These are phyloP conservation scores for Galago senegalensis DNA, from an alignment of 2,797 vertebrate species.

Conservation along the genomic window DNA sequence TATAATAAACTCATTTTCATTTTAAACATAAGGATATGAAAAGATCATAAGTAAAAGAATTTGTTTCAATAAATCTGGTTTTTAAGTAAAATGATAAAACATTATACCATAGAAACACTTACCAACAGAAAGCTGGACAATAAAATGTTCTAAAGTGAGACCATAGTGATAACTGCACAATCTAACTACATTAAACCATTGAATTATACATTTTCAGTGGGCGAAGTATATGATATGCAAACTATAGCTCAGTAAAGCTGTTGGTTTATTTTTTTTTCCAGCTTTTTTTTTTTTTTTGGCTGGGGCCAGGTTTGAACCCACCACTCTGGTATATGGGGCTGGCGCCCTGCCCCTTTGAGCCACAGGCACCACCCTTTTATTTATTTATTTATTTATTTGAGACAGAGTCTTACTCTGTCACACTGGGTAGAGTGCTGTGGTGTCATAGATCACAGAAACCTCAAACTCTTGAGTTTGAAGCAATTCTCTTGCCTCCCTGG, in stretches of 20 bases:
- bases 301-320: too few species aligned
- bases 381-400: too few species aligned
- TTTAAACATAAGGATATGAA: not conserved
- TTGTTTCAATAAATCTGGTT: not conserved
- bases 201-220: not conserved
- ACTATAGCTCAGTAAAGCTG: not conserved
- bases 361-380: not conserved
- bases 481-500: too few species aligned
- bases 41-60: not conserved
- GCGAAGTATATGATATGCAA: not conserved
- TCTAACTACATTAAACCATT: not conserved
- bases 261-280: not conserved
- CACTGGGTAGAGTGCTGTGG: too few species aligned
- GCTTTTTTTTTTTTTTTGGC: too few species aligned
- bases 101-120: not conserved
- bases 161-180: not conserved
- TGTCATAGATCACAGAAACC: too few species aligned
- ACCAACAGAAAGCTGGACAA: conserved; percentile 15
- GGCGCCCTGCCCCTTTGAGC: too few species aligned
- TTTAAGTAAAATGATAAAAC: not conserved
- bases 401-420: too few species aligned
- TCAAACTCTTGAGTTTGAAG: too few species aligned
- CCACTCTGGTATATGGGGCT: too few species aligned
- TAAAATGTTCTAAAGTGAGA: conserved; percentile 26
- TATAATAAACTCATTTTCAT: not conserved